Evolutionary conservation across 2,113 vertebrate species (phyloP).

Genomic region (Ramphastos sulfuratus): DNA sequence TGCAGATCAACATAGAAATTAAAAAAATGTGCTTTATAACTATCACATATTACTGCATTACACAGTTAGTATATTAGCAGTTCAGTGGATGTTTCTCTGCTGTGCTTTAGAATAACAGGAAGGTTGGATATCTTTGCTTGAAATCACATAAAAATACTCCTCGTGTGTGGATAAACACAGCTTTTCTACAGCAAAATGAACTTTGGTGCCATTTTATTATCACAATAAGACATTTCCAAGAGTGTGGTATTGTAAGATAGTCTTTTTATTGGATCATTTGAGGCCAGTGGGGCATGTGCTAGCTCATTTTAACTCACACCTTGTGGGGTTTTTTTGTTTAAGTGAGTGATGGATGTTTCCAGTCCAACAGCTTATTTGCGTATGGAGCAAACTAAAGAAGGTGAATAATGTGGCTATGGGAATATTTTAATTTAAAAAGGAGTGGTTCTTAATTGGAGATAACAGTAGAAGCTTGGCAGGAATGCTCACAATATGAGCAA

Average conservation of each 20-base stretch:
- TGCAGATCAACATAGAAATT: neutral
- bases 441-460: slow-evolving; percentile 38
- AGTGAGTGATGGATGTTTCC: slow-evolving; percentile 40
- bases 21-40: neutral
- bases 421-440: slow-evolving; percentile 54
- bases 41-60: neutral
- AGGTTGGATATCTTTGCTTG: neutral
- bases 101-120: neutral
- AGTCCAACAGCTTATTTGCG: slow-evolving; percentile 42
- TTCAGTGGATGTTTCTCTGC: neutral
- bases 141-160: neutral
- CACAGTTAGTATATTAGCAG: neutral
- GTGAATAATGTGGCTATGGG: slow-evolving; percentile 15
- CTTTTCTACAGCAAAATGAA: slow-evolving; percentile 20
- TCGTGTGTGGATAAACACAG: neutral
- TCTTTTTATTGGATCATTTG: slow-evolving; percentile 30
- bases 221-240: neutral
- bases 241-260: neutral
- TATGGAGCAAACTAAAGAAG: slow-evolving; percentile 3
- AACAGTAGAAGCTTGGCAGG: neutral
- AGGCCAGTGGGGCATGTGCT: slow-evolving; percentile 14
- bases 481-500: neutral
- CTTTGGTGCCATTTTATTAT: slow-evolving; percentile 43
- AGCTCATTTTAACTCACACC: slow-evolving; percentile 49
- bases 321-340: slow-evolving; percentile 32